Conservation (phyloP, 2,888 invertebrate genomes). For the Pammene fasciana region DNA sequence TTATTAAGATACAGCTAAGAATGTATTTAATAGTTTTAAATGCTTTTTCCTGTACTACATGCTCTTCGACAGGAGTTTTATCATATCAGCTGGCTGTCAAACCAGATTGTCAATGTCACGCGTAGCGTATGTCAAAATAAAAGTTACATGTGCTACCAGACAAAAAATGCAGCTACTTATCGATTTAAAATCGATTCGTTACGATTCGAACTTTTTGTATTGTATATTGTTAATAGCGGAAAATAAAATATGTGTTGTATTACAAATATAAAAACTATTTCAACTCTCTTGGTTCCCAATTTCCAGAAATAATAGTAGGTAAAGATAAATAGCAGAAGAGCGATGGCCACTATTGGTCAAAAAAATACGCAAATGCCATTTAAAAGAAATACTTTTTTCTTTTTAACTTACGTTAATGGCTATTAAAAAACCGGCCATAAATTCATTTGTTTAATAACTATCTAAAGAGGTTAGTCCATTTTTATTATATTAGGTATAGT, state of each 20-base stretch:
- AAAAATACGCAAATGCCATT: constrained; percentile 7
- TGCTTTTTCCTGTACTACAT: constrained; percentile 30
- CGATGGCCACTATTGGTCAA: neutral
- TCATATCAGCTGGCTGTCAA: constrained; percentile 34
- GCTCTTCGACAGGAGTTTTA: constrained; percentile 10
- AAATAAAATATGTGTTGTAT: neutral
- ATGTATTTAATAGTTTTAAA: constrained; percentile 24
- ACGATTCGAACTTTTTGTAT: neutral
- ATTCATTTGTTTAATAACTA: neutral
- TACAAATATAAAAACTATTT: too few relatives aligned
- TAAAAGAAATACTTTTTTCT: neutral
- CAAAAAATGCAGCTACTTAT: neutral
- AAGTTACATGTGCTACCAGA: constrained; percentile 19
- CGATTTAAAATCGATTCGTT: constrained; percentile 10
- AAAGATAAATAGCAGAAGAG: neutral
- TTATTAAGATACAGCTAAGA: constrained; percentile 10
- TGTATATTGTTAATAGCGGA: neutral
- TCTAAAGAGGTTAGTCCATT: neutral
- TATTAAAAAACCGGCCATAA: neutral
- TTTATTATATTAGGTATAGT: too few relatives aligned
- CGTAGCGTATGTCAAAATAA: constrained; percentile 12
- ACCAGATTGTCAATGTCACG: constrained; percentile 24
- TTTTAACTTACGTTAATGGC: neutral
- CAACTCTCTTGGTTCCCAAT: neutral
- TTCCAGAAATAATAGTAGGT: neutral